phyloP scores from a whole-genome alignment of 2,888 invertebrate genomes.

The Hyalella azteca region DNA sequence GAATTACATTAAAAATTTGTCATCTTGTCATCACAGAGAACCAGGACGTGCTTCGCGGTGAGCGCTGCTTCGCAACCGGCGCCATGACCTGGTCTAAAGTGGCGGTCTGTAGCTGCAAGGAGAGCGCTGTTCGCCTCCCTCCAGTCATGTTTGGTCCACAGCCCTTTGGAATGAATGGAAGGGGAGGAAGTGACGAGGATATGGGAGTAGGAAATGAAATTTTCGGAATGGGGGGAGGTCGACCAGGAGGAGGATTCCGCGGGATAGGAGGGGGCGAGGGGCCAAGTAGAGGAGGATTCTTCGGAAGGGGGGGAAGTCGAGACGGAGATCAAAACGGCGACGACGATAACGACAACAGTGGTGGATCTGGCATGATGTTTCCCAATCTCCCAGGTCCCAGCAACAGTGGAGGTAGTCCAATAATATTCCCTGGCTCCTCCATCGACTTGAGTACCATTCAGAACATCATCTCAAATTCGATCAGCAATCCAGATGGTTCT shows the following conservation, averaged over 20 bases:
- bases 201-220: neutral
- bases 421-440: neutral
- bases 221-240: neutral
- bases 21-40: neutral
- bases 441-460: neutral
- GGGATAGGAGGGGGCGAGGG: neutral
- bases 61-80: neutral
- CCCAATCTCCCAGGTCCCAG: neutral
- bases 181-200: neutral
- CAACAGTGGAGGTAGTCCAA: neutral
- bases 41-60: neutral
- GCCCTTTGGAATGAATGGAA: neutral
- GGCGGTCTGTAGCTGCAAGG: constrained; percentile 13
- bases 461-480: neutral
- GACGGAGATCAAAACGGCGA: neutral
- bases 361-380: neutral
- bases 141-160: neutral
- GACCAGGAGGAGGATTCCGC: neutral
- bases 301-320: neutral
- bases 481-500: neutral
- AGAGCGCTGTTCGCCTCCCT: neutral
- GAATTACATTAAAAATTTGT: neutral
- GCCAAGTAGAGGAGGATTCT: neutral
- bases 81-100: constrained; percentile 2
- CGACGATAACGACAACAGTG: neutral